Conservation (phyloP, 2,888 invertebrate species). For the Rhogogaster chlorosoma region DNA sequence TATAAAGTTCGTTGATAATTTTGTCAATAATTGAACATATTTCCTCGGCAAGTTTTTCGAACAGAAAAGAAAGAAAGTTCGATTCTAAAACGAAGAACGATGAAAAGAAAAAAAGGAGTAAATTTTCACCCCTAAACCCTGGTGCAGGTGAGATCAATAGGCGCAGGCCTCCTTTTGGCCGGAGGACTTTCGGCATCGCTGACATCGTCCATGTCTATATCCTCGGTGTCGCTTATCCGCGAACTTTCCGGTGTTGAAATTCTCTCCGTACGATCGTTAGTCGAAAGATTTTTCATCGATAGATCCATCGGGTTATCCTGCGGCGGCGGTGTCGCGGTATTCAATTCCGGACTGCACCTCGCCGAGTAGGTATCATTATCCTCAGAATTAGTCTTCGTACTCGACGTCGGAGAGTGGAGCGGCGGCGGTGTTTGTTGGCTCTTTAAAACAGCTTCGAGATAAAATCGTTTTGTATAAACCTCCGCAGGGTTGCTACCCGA, state of each 20-base stretch:
- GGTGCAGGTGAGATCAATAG: conserved; percentile 67
- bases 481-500: conserved; percentile 77
- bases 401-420: conserved; percentile 61
- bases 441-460: conserved; percentile 87
- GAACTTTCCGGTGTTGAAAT: conserved; percentile 69
- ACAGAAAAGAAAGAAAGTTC: not conserved
- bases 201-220: conserved; percentile 73
- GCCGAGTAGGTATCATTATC: conserved; percentile 67
- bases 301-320: conserved; percentile 91
- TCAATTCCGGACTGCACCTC: conserved; percentile 76
- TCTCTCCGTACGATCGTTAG: conserved; percentile 68
- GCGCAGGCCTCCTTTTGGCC: conserved; percentile 77
- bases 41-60: too few species aligned
- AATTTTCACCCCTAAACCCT: conserved; percentile 19
- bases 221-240: conserved; percentile 78
- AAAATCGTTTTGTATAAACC: conserved; percentile 85
- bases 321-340: conserved; percentile 74
- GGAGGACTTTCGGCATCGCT: conserved; percentile 79
- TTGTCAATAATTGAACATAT: too few species aligned
- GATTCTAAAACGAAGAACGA: not conserved
- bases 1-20: too few species aligned
- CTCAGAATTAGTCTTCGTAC: conserved; percentile 60
- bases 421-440: conserved; percentile 81
- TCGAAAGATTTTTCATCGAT: conserved; percentile 83
- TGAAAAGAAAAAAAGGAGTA: not conserved